Base-by-base conservation (phyloP, 2,797 vertebrate species). In the Gephyroberyx darwinii region DNA sequence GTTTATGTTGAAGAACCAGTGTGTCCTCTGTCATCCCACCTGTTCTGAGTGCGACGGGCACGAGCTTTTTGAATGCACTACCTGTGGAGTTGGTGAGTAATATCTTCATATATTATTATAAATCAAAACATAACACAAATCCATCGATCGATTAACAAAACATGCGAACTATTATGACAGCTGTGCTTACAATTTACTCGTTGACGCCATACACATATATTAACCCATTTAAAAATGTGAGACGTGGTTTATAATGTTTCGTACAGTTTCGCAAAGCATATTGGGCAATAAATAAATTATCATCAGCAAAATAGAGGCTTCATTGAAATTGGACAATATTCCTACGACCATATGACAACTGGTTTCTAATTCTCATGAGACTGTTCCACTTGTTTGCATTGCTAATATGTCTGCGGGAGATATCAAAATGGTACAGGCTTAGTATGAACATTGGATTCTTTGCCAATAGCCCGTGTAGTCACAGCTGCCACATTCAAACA, bases 11-110 rank as follows among this genome's bases (percentile, higher is more conserved):
- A 93, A 92, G 75, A 91, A 41, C 69, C 94, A 92, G 85, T 95
- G 95, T 60, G 93, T 93, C 83, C 87, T 91, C 75, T 95, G 95
- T 64, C 95, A 95, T 61, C 91, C 93, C 80, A 93, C 91, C 91
- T 95, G 95, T 83, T 81, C 91, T 1, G 93, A 93, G 90, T 95
- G 95, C 87, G 77, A 58, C 54, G 95, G 95, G 1, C 93, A 94
- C 10, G 94, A 95, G 90, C 92, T 94, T 19, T 95, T 92, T 80
- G 87, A 95, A 61, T 95, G 95, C 84, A 92, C 90, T 22, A 91
- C 89, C 86, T 95, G 95, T 90, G 95, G 91, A 87, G 88, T 94
- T 61, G 92, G 95, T 95, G 86, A 93, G 94, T 83, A 16, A 5
- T 35, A 63, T 14, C 9, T 19, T 45, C 14, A 20, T 17, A 4